Conservation (phyloP, 2,888 invertebrate genomes). For the Zygogramma bicolorata region DNA sequence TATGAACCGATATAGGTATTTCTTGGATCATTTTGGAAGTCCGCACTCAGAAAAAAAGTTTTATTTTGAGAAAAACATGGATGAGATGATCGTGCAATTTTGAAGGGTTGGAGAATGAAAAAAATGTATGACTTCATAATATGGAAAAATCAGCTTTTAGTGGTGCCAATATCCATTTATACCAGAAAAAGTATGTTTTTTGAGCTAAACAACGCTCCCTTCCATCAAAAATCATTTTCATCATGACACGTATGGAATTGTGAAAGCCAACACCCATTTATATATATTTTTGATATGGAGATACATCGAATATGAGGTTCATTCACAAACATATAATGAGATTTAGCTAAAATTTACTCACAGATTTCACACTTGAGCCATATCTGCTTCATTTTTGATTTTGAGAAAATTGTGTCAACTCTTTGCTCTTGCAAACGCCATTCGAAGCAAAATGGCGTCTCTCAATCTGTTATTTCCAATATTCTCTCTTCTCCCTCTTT, state of each 20-base stretch:
- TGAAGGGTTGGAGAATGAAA: background rate
- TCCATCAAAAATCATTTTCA: background rate
- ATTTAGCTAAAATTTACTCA: slow-evolving; percentile 3
- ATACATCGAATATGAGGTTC: background rate
- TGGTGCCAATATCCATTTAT: background rate
- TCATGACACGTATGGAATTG: background rate
- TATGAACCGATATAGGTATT: too few relatives aligned
- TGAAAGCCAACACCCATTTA: slow-evolving; percentile 1
- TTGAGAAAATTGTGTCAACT: background rate
- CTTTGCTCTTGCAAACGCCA: background rate
- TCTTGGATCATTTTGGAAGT: too few relatives aligned
- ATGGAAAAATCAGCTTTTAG: too few relatives aligned
- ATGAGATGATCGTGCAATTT: background rate
- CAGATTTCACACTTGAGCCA: slow-evolving; percentile 4
- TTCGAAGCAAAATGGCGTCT: slow-evolving; percentile 5
- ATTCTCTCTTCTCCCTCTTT: slow-evolving; percentile 3
- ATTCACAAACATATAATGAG: background rate
- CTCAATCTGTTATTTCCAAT: background rate
- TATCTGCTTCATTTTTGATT: background rate
- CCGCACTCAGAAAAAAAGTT: too few relatives aligned
- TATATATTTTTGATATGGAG: background rate
- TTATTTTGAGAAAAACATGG: background rate
- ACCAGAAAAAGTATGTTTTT: background rate
- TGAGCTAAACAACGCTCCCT: background rate
- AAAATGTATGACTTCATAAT: background rate